Evolutionary conservation across 2,888 invertebrate species (phyloP).

Genomic region (Drosophila austrosaltans): DNA sequence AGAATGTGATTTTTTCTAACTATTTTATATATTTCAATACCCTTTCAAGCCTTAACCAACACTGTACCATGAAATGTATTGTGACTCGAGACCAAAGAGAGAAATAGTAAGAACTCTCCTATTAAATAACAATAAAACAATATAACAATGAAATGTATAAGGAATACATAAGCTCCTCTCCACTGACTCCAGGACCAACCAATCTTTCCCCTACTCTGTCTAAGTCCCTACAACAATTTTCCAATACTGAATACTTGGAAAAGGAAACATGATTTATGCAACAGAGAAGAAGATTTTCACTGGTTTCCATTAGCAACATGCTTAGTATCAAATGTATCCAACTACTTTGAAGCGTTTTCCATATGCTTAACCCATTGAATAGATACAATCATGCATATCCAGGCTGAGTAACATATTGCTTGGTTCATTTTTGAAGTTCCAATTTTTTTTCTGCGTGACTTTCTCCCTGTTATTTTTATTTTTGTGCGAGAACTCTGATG

Average conservation of each 20-base stretch:
- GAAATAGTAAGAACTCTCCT: too few species aligned
- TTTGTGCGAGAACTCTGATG: constrained; percentile 1
- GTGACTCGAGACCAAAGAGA: too few species aligned
- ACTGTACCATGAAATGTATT: too few species aligned
- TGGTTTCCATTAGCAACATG: neutral
- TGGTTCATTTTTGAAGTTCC: constrained; percentile 14
- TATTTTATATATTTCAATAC: too few species aligned
- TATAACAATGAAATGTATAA: too few species aligned
- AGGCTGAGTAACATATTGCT: constrained; percentile 6
- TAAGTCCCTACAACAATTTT: neutral
- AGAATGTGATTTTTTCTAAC: too few species aligned
- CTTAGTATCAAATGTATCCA: neutral
- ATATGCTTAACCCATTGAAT: constrained; percentile 10
- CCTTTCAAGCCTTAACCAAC: too few species aligned
- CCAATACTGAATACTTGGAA: neutral
- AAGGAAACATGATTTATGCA: neutral
- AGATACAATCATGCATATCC: constrained; percentile 14
- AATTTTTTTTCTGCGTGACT: constrained; percentile 6
- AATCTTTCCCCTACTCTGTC: too few species aligned
- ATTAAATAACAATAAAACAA: too few species aligned
- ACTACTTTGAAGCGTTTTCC: neutral
- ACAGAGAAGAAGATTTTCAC: neutral
- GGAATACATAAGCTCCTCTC: too few species aligned
- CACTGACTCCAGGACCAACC: too few species aligned
- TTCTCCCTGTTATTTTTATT: neutral